Base-by-base conservation (phyloP, 2,888 invertebrate species). In the Lepas anatifera region DNA sequence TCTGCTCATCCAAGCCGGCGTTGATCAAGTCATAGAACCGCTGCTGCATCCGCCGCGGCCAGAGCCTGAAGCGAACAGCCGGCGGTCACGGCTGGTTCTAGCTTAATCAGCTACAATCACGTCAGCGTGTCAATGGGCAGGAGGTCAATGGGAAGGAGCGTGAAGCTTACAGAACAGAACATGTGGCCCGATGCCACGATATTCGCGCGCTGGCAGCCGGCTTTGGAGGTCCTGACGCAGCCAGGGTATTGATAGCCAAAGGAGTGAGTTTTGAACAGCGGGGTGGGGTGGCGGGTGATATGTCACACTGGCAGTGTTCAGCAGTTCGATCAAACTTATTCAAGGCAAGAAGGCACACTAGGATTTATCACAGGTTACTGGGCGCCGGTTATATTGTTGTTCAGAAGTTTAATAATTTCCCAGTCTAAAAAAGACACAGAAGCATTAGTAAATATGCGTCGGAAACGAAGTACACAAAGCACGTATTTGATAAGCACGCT, bases 31-130 rank as follows among this genome's bases (percentile, higher is more conserved):
- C 22, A 39, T 64, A 64, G 64, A 64, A 64, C 25, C 39, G 64
- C 64, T 64, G 64, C 64, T 64, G 64, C 64, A 22, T 64, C n/a
- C 39, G 13, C 13, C 64, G 64, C 8, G 64, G 64, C 64, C 64
- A 64, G 0, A 64, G 1, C 39, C 64, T 64, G 58, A 11, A 7
- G 58, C n/a, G n/a, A n/a, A 29, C 18, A 22, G 4, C 10, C 7
- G 6, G 32, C 58, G 25, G 50, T 10, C 10, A 25, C 48, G 25
- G 48, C 3, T 7, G 22, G n/a, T 6, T 22, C 8, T 8, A 48
- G 48, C 25, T 48, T 25, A 48, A n/a, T 25, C 25, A 7, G 25
- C n/a, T 7, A 25, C 50, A 7, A 13, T 7, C 8, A 13, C 10
- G 10, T 8, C 7, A 27, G 8, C 50, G 25, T 3, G 7, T n/a